These are phyloP conservation scores for Malacoraja senta DNA, from an alignment of 2,797 vertebrate species.

Conservation along the genomic window DNA sequence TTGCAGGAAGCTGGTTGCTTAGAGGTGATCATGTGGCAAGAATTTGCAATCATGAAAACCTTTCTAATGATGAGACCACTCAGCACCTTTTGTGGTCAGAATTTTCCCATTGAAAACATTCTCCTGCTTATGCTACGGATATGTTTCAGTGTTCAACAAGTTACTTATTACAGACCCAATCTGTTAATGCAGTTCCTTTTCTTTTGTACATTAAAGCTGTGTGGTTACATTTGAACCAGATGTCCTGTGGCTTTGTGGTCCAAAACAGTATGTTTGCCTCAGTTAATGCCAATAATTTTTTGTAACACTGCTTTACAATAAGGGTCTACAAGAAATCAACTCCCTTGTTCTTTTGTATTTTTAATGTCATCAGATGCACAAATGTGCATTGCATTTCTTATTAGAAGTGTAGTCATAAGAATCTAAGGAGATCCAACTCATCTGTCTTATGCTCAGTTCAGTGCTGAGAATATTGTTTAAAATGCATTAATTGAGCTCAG, in stretches of 20 bases:
- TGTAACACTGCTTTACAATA: background rate
- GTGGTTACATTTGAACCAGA: background rate
- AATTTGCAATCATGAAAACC: background rate
- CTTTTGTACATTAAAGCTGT: background rate
- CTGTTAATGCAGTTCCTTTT: background rate
- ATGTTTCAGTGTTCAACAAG: constrained; percentile 1
- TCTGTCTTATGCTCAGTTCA: background rate
- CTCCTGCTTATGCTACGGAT: background rate
- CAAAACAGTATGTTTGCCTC: background rate
- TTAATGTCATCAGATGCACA: background rate
- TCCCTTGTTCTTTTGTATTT: background rate
- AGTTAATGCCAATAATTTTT: background rate
- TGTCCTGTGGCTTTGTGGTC: background rate
- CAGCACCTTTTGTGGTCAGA: background rate
- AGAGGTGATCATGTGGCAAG: background rate
- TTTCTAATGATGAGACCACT: background rate
- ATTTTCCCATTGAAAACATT: background rate
- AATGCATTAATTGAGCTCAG: background rate
- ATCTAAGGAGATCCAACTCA: background rate
- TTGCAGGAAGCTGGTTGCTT: background rate
- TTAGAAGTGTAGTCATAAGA: background rate
- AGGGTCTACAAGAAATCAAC: background rate
- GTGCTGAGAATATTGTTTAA: background rate
- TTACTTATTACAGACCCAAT: background rate
- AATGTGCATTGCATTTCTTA: background rate